Base-by-base conservation (phyloP, 2,113 vertebrate species). In the Pangasianodon hypophthalmus region DNA sequence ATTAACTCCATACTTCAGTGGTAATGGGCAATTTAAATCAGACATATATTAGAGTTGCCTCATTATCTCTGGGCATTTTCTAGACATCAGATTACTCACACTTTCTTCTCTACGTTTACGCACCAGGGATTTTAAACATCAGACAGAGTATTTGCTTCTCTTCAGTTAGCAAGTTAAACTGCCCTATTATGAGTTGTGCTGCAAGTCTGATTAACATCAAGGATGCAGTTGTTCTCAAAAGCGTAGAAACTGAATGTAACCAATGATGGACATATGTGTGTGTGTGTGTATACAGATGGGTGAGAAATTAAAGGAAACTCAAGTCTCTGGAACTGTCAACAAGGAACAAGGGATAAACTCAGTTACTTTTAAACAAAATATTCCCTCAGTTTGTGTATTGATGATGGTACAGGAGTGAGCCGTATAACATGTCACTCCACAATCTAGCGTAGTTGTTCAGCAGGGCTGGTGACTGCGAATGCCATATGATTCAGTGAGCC, bases 191-290 rank as follows among this genome's bases (percentile, higher is more conserved):
- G 86, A 90, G 56, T 69, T 48, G 64, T 87, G 54, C 84, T 10
- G 58, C 86, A 87, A 54, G 84, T 81, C 85, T 50, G 73, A 91
- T 92, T 84, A 85, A 81, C 89, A 89, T 91, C 84, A 90, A 91
- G 85, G 81, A 88, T 87, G 58, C 85, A 87, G 62, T 87, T 91
- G 88, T 69, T 77, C 71, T 83, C 84, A 85, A 88, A 67, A 85
- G 80, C 84, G 67, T 88, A 21, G 83, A 73, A 44, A 81, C 10
- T 58, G 79, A 67, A 86, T 87, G 21, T 84, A 52, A 48, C 16
- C 41, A 37, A 60, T 41, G 46, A 85, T 91, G 71, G 19, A 13
- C 18, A 32, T 37, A 24, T 84, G 73, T 60, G 29, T 56, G 67
- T 85, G 84, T 80, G 56, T 92, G 44, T 41, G 32, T 71, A 14